Base-by-base conservation (phyloP, 2,113 vertebrate genomes). In the Psittacula cyanocephala region DNA sequence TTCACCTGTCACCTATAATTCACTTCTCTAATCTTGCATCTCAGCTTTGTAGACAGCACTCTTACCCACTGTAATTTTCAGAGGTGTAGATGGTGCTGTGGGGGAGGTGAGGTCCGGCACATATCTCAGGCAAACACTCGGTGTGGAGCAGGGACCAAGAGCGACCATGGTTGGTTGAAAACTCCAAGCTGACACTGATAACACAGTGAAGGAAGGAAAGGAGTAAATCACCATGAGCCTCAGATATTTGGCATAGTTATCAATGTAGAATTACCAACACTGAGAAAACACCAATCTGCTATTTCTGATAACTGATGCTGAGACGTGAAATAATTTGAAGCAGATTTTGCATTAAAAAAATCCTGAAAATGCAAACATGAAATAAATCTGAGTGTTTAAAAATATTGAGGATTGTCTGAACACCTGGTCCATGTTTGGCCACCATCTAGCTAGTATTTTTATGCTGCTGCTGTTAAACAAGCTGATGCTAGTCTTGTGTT, bases 31-130 rank as follows among this genome's bases (percentile, higher is more conserved):
- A 43, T 35, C 24, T 35, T 43, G 37, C 19, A 31, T 6, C 22
- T 49, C 47, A 49, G 72, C 33, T 82, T 13, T 86, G 62, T 60
- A 88, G 77, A 80, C 70, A 77, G 12, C 35, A 15, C 41, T 93
- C 98, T 98, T 97, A 99, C 99, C 99, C 99, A 83, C 99, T 99
- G 97, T 99, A 99, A 98, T 99, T 99, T 88, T 99, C 99, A 2
- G 99, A 99, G 91, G 99, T 98, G 49, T 99, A 99, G 97, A 99
- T 62, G 7, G 99, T 99, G 98, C 99, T 99, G 96, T 99, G 99
- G 37, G 99, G 99, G 13, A 99, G 98, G 91, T 99, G 99, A 9
- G 98, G 98, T 31, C 99, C 99, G 3, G 98, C 98, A 96, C 99
- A 99, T 15, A 99, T 97, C 92, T 99, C 99, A 35, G 99, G 99